Base-by-base conservation (phyloP, 2,797 vertebrate genomes). In the Arremon aurantiirostris region DNA sequence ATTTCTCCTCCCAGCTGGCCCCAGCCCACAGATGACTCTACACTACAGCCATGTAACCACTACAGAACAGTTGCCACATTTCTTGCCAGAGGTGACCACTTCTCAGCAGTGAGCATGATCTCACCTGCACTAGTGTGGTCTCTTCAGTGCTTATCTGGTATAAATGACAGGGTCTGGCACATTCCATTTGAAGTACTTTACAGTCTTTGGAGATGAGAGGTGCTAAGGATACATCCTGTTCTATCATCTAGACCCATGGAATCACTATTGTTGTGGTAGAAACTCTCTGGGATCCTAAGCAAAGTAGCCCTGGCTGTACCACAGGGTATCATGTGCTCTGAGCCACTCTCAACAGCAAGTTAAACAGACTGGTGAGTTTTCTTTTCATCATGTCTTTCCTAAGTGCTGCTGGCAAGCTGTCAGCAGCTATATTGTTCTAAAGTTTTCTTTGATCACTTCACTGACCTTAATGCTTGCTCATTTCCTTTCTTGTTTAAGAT, bases 1-100 rank as follows among this genome's bases (percentile, higher is more conserved):
- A 86, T 93, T 94, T 61, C 30, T 85, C 73, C 39, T 95, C 84
- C 47, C 73, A 88, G 89, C 77, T 95, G 86, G 94, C 75, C 70
- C 39, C 60, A 65, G 78, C 82, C 76, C 89, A 96, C 82, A 73
- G 80, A 91, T 91, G 77, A 96, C 60, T 73, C 14, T 73, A 93
- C 53, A 16, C 80, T 93, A 42, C 49, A 94, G 71, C 80, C 93
- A 89, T 14, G 34, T 77, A 88, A 85, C 86, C 3, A 2, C 63
- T 71, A 85, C 50, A 79, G 28, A 93, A 80, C 56, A 93, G 64
- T 71, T 94, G 85, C 73, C 84, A 37, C 21, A n/a, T 69, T 90
- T 73, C 84, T 86, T 82, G 80, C 84, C 86, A 94, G 92, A 93
- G 76, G 83, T 61, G 79, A 81, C 83, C 44, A 23, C 63, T 80